phyloP scores from a whole-genome alignment of 2,797 vertebrate genomes.

The Halcyon leucocephala region DNA sequence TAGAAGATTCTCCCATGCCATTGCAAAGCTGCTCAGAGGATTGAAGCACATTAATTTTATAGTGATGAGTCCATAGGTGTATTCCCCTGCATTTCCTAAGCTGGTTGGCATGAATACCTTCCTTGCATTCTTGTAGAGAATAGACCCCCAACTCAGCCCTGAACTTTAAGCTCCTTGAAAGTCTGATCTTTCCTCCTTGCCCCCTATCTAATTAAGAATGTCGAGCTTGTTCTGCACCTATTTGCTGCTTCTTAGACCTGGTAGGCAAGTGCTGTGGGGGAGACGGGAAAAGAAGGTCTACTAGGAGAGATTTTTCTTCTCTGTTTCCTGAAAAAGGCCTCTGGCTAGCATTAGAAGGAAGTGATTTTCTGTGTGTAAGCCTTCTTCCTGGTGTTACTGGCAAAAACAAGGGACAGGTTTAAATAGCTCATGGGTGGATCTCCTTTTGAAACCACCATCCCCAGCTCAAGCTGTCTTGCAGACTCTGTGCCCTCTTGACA shows the following conservation, averaged over 20 bases:
- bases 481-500: background rate
- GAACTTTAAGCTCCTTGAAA: background rate
- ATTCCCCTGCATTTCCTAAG: background rate
- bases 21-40: background rate
- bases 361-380: background rate
- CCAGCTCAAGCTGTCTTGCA: background rate
- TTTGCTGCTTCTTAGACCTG: background rate
- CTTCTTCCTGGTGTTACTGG: background rate
- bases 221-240: background rate
- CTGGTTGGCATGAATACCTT: background rate
- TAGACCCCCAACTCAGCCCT: background rate
- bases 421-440: slow-evolving; percentile 7
- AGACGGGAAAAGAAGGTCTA: background rate
- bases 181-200: background rate
- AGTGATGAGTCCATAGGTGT: background rate
- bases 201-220: background rate
- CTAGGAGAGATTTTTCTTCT: background rate
- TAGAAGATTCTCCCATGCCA: background rate
- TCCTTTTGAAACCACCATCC: background rate
- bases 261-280: background rate
- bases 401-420: slow-evolving; percentile 31
- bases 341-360: background rate
- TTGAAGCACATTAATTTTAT: background rate
- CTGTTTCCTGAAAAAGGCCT: background rate
- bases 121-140: background rate